These are phyloP conservation scores for Helarctos malayanus DNA, from an alignment of 2,797 vertebrate genomes.

Conservation along the genomic window DNA sequence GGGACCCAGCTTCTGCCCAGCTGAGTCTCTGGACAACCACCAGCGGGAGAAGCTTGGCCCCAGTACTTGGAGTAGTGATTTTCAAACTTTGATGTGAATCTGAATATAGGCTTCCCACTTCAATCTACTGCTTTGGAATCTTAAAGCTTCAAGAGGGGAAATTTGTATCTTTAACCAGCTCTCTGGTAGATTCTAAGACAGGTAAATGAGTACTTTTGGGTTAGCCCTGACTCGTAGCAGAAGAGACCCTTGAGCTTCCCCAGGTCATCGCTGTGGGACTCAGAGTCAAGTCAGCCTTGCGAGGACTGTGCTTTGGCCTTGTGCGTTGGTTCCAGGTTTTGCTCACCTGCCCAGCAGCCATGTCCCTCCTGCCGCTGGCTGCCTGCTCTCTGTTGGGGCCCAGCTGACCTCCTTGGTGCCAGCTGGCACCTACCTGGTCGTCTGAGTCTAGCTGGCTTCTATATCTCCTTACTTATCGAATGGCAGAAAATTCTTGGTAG, in stretches of 20 bases:
- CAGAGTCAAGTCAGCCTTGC: neutral
- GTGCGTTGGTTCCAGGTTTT: neutral
- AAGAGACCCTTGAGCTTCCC: neutral
- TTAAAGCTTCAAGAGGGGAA: neutral
- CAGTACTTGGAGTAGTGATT: neutral
- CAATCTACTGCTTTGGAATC: neutral
- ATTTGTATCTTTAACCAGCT: neutral
- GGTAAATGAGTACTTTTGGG: neutral
- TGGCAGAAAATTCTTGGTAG: neutral
- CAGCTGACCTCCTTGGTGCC: neutral
- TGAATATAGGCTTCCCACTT: neutral
- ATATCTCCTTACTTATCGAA: neutral
- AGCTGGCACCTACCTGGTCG: neutral
- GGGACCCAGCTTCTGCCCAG: neutral
- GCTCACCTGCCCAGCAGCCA: neutral
- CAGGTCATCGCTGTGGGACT: neutral
- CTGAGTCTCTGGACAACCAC: neutral
- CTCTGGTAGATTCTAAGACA: neutral
- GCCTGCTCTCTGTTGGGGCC: neutral
- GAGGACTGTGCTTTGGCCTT: neutral
- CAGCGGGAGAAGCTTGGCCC: neutral
- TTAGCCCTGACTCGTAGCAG: neutral
- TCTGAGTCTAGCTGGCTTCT: neutral
- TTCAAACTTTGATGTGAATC: neutral
- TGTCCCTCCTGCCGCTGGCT: neutral